phyloP scores from a whole-genome alignment of 2,797 vertebrate species.

The Poeciliopsis paucimaculata region DNA sequence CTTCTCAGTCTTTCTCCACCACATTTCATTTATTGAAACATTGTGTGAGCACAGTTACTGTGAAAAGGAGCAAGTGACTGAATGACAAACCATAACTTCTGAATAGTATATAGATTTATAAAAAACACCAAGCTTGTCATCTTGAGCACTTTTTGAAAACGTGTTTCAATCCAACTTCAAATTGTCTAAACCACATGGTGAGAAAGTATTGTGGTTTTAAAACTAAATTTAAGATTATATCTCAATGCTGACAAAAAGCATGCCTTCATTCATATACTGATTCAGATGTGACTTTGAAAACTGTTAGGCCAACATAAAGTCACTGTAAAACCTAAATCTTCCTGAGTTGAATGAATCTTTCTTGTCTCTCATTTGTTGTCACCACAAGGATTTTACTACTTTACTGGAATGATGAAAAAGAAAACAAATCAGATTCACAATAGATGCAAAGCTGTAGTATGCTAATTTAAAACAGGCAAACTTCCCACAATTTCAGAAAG shows the following conservation, averaged over 20 bases:
- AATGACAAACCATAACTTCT: not conserved
- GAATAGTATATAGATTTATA: not conserved
- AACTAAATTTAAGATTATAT: not conserved
- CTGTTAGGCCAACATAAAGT: not conserved
- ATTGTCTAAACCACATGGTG: not conserved
- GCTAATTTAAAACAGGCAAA: not conserved
- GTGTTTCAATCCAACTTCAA: not conserved
- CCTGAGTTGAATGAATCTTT: not conserved
- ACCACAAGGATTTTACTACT: conserved; percentile 1
- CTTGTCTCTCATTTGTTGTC: not conserved
- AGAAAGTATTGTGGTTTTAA: not conserved
- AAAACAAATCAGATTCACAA: not conserved
- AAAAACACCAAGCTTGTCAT: not conserved
- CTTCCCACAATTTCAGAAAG: not conserved
- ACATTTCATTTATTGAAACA: not conserved
- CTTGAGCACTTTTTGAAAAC: not conserved
- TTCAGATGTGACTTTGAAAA: not conserved
- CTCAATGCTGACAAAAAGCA: not conserved
- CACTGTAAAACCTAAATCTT: not conserved
- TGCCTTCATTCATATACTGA: not conserved
- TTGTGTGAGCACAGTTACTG: not conserved
- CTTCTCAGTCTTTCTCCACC: not conserved
- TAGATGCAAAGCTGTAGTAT: not conserved
- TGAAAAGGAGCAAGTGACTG: not conserved
- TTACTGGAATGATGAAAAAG: not conserved